These are phyloP conservation scores for Paedocypris micromegethes DNA, from an alignment of 2,797 vertebrate species.

Conservation along the genomic window DNA sequence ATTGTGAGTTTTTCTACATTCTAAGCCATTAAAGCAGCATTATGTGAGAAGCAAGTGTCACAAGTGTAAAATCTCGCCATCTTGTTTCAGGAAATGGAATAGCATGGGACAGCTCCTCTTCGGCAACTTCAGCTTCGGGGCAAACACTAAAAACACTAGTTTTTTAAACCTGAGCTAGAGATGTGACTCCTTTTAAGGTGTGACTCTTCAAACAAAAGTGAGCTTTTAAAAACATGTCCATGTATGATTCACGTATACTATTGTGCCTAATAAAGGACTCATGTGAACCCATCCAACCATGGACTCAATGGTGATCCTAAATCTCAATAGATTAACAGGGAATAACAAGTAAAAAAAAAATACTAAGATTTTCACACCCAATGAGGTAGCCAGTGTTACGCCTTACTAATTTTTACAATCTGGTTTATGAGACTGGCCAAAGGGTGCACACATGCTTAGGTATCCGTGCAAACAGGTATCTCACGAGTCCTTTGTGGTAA, in stretches of 20 bases:
- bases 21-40: no score
- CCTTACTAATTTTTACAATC: constrained; percentile 50
- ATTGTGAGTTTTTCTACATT: no score
- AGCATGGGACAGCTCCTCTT: no score
- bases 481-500: constrained; percentile 33
- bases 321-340: constrained; percentile 4
- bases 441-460: constrained; percentile 32
- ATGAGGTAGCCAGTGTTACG: constrained; percentile 43
- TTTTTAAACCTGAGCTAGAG: no score
- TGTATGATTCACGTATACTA: not conserved
- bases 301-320: not conserved
- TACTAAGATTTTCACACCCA: constrained; percentile 15
- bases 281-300: not conserved
- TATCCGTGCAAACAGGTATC: constrained; percentile 32
- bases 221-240: not conserved
- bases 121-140: no score
- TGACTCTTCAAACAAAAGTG: no score
- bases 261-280: not conserved
- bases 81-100: no score
- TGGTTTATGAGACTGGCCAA: constrained; percentile 44
- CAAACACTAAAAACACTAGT: no score
- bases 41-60: no score
- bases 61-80: no score
- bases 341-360: constrained; percentile 11
- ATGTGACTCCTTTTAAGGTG: no score